A percentile compares a stretch with the other conserved stretches of the same genome.
phyloP scores from a whole-genome alignment of 2,113 vertebrate species.

The Progne subis region DNA sequence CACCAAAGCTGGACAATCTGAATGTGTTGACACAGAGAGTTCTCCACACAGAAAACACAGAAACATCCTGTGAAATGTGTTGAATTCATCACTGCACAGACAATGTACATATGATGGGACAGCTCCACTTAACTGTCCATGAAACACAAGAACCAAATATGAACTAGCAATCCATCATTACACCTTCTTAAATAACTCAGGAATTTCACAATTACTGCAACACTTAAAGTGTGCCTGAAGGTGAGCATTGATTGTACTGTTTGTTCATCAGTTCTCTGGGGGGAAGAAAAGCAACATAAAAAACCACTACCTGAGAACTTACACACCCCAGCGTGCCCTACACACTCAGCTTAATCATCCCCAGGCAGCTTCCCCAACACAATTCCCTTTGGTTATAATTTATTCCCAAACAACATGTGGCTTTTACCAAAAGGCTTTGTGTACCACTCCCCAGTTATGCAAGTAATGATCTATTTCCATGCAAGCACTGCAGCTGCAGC shows the following conservation, averaged over 20 bases:
- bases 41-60: background rate
- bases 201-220: background rate
- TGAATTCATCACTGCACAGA: background rate
- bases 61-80: background rate
- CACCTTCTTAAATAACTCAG: background rate
- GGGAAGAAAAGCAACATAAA: background rate
- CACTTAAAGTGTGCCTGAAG: background rate
- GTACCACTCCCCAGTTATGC: background rate
- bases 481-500: background rate
- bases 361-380: background rate
- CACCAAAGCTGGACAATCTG: background rate
- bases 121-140: rapidly evolving
- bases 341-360: background rate
- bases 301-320: background rate
- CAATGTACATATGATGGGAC: background rate
- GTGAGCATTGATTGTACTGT: background rate
- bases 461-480: background rate
- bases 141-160: background rate
- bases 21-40: rapidly evolving
- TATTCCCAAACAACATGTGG: background rate
- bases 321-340: background rate
- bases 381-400: background rate
- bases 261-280: background rate
- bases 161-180: background rate
- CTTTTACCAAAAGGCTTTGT: background rate